Conservation (phyloP, 2,888 invertebrate species). For the Leucoptera coffeella region DNA sequence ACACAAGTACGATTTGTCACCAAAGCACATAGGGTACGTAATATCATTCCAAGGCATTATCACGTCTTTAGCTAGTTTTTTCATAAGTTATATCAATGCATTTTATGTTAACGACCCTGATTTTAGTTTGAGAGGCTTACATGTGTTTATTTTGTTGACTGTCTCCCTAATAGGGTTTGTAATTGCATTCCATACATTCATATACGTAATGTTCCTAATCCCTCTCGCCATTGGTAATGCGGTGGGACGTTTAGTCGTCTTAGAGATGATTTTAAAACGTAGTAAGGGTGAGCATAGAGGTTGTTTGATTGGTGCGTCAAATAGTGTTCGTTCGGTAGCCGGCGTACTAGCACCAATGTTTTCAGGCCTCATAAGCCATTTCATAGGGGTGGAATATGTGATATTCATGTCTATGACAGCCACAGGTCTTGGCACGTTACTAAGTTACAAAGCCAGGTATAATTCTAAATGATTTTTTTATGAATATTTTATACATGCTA, state of each 20-base stretch:
- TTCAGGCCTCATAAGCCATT: constrained; percentile 51
- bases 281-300: constrained; percentile 49
- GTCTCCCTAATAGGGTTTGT: constrained; percentile 41
- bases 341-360: constrained; percentile 56
- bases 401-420: constrained; percentile 33
- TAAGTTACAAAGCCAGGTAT: too few species aligned
- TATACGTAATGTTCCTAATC: constrained; percentile 44
- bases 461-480: too few species aligned
- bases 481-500: too few species aligned
- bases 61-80: constrained; percentile 46
- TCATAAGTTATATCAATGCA: constrained; percentile 42
- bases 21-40: constrained; percentile 55
- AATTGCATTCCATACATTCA: constrained; percentile 32
- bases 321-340: constrained; percentile 56
- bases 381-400: constrained; percentile 39
- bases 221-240: constrained; percentile 53
- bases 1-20: constrained; percentile 44
- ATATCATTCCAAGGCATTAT: constrained; percentile 57
- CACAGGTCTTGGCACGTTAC: constrained; percentile 23
- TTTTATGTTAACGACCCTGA: constrained; percentile 42
- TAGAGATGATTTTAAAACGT: constrained; percentile 54
- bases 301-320: constrained; percentile 57
- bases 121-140: constrained; percentile 44
- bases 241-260: constrained; percentile 48
- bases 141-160: constrained; percentile 45